Evolutionary conservation across 1,140 invertebrate genomes (phyloP).

Genomic region (Anoplolepis gracilipes): DNA sequence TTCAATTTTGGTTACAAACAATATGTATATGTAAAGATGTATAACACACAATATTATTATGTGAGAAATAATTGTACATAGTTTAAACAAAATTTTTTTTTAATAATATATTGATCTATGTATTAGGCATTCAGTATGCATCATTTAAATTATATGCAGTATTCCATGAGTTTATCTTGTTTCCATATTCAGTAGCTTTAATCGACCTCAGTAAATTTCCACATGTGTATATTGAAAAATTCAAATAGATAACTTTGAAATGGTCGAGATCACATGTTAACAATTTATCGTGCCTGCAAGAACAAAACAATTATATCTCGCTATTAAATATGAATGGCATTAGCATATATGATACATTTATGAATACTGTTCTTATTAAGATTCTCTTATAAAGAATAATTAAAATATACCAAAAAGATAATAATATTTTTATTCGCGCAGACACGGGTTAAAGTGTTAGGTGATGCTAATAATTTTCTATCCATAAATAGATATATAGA

Average conservation of each 20-base stretch:
- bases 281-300: background rate
- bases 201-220: background rate
- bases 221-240: background rate
- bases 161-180: background rate
- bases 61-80: background rate
- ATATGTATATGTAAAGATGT: background rate
- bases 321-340: background rate
- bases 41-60: background rate
- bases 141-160: background rate
- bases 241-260: constrained; percentile 3
- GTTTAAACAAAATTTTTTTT: background rate
- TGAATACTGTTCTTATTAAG: constrained; percentile 16
- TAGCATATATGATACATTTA: background rate
- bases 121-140: background rate
- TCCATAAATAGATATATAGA: background rate
- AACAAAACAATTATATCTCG: constrained; percentile 2
- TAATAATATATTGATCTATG: background rate
- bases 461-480: constrained; percentile 15
- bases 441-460: too few species aligned
- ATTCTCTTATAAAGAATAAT: background rate
- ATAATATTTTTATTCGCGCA: too few species aligned
- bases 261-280: background rate
- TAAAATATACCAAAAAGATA: background rate
- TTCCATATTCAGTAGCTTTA: background rate
- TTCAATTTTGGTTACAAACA: background rate